Base-by-base conservation (phyloP, 2,113 vertebrate species). In the human region DNA sequence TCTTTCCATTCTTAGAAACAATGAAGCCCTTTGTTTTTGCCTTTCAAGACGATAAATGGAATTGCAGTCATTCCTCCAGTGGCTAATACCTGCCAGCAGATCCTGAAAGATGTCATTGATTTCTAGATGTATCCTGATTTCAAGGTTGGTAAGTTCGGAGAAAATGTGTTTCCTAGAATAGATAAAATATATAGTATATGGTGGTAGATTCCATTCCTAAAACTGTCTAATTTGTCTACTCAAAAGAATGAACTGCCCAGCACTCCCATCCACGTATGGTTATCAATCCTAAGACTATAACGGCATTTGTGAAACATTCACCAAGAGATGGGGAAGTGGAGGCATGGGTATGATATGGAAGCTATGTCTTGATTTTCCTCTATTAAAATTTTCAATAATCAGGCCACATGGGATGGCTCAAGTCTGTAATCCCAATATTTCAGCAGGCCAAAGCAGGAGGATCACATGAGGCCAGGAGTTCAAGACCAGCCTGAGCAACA, bases 281-380 rank as follows among this genome's bases (percentile, higher is more conserved):
- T 52, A n/a, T 84, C 30, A 73, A 20, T 50, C 35, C 12, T 55
- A 30, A 32, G 66, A 50, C 14, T 35, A 57, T 11, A 57, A 6
- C 8, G 6, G 10, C 5, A 25, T 48, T 55, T 70, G 30, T 35
- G 25, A 52, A 9, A 61, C 73, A 61, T 70, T 94, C 72, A n/a
- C 45, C 30, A 72, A 86, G 48, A 85, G 25, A 38, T 35, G 8
- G 18, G 6, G 25, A 8, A 3, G 13, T 23, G 50, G 45, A 84
- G 14, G 7, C 22, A 18, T n/a, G 32, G 1, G 4, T 2, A 5
- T 43, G 10, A 6, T 16, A 61, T 0, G 0, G 12, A 27, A 17
- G 11, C 18, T 45, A 8, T 23, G 45, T 83, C 83, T 82, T 17
- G 4, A 48, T 72, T 78, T 93, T 17, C 12, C 80, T 35, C 66